These are phyloP conservation scores for Acanthosepion pharaonis DNA, from an alignment of 2,888 invertebrate genomes.

Conservation along the genomic window DNA sequence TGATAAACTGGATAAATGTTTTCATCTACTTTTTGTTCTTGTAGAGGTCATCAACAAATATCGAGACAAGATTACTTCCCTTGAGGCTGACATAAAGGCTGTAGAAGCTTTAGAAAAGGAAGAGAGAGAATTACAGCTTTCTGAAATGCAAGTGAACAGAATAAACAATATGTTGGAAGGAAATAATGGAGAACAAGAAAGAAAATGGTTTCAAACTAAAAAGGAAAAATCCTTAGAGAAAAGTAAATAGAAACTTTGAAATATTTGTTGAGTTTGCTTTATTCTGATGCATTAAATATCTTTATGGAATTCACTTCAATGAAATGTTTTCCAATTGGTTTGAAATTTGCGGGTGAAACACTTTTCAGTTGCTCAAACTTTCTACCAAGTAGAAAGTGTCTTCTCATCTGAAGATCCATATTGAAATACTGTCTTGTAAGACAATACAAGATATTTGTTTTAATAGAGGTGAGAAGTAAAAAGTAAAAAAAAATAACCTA, in stretches of 20 bases:
- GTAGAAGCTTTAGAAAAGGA: slow-evolving; percentile 87
- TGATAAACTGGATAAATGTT: not conserved
- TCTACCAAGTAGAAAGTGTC: not conserved
- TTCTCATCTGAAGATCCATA: not conserved
- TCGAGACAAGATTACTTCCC: slow-evolving; percentile 80
- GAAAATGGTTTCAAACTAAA: slow-evolving; percentile 88
- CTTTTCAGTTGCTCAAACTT: too few relatives aligned
- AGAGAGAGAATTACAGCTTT: slow-evolving; percentile 86
- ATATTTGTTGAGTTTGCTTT: too few relatives aligned
- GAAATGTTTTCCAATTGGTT: too few relatives aligned
- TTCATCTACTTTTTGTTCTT: slow-evolving; percentile 52
- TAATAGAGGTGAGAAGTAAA: too few relatives aligned
- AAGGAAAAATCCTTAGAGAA: slow-evolving; percentile 83
- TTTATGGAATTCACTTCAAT: too few relatives aligned
- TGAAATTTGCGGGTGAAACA: too few relatives aligned
- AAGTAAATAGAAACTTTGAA: slow-evolving; percentile 53
- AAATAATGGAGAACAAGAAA: slow-evolving; percentile 58
- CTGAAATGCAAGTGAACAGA: slow-evolving; percentile 87
- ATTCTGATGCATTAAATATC: too few relatives aligned
- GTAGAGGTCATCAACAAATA: slow-evolving; percentile 91
- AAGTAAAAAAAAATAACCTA: too few relatives aligned
- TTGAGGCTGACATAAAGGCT: slow-evolving; percentile 87
- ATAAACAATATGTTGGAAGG: slow-evolving; percentile 79
- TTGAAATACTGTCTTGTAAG: not conserved
- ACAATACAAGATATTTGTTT: too few relatives aligned